Conservation (phyloP, 2,888 invertebrate genomes). For the Chymomyza caudatula region DNA sequence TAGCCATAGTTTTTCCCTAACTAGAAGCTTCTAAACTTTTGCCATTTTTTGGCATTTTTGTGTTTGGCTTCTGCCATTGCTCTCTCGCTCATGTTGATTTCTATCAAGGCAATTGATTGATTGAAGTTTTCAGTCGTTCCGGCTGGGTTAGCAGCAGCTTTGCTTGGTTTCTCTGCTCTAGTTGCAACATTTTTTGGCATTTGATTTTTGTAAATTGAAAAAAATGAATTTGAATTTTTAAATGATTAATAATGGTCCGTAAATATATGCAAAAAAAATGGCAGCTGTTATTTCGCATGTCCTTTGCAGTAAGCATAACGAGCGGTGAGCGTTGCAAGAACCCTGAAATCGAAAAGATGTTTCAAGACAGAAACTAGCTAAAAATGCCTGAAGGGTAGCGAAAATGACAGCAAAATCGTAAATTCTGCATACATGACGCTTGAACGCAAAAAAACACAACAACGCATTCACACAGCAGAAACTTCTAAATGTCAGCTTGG, state of each 20-base stretch:
- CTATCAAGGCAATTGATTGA: slow-evolving; percentile 62
- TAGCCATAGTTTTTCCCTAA: not conserved
- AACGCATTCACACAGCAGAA: too few species aligned
- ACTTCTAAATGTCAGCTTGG: too few species aligned
- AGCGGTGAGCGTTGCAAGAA: too few species aligned
- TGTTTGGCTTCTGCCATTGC: not conserved
- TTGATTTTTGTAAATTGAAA: too few species aligned
- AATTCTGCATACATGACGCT: too few species aligned
- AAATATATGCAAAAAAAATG: not conserved
- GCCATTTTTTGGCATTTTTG: not conserved
- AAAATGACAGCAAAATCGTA: too few species aligned
- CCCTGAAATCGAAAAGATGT: too few species aligned
- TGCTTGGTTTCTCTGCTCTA: too few species aligned
- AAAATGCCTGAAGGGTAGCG: too few species aligned
- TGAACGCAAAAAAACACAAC: too few species aligned
- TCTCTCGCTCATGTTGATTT: slow-evolving; percentile 51
- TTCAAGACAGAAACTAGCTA: too few species aligned
- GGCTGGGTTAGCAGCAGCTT: not conserved
- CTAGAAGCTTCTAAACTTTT: not conserved
- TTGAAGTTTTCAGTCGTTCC: slow-evolving; percentile 39
- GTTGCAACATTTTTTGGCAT: not conserved
- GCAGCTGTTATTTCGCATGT: not conserved
- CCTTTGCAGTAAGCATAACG: not conserved
- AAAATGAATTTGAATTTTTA: not conserved
- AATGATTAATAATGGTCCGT: not conserved